Evolutionary conservation across 2,113 vertebrate genomes (phyloP).

Genomic region (Vireo altiloquus): DNA sequence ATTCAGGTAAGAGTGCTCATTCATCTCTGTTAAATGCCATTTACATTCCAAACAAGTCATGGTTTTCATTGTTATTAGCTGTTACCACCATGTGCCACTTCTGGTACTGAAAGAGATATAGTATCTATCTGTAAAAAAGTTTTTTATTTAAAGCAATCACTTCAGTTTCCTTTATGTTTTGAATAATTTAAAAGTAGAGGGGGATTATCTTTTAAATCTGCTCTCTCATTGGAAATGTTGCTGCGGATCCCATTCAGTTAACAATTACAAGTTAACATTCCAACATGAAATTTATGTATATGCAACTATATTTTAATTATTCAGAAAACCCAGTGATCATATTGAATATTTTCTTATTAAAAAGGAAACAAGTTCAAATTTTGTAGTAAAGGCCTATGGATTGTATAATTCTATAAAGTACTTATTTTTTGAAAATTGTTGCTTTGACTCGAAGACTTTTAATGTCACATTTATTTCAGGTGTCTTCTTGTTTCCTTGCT

Average conservation of each 20-base stretch:
- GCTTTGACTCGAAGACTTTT: not conserved
- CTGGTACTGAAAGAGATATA: not conserved
- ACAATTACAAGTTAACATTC: not conserved
- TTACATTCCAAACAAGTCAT: not conserved
- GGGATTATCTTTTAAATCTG: not conserved
- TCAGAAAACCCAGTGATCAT: not conserved
- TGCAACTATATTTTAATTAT: not conserved
- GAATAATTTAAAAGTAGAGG: not conserved
- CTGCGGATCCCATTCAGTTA: not conserved
- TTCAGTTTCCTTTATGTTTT: not conserved
- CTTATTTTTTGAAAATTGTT: not conserved
- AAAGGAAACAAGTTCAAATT: not conserved
- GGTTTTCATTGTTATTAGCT: not conserved
- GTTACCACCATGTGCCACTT: not conserved
- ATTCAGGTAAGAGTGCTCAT: constrained; percentile 83
- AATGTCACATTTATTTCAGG: not conserved
- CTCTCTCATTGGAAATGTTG: not conserved
- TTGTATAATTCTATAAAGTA: not conserved
- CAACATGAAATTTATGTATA: not conserved
- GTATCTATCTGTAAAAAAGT: not conserved
- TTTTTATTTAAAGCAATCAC: not conserved
- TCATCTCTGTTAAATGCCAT: not conserved
- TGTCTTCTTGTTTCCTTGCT: not conserved
- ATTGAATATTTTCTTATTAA: not conserved
- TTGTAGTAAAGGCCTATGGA: not conserved